These are phyloP conservation scores for Thelaira solivaga DNA, from an alignment of 2,888 invertebrate species.

Conservation along the genomic window DNA sequence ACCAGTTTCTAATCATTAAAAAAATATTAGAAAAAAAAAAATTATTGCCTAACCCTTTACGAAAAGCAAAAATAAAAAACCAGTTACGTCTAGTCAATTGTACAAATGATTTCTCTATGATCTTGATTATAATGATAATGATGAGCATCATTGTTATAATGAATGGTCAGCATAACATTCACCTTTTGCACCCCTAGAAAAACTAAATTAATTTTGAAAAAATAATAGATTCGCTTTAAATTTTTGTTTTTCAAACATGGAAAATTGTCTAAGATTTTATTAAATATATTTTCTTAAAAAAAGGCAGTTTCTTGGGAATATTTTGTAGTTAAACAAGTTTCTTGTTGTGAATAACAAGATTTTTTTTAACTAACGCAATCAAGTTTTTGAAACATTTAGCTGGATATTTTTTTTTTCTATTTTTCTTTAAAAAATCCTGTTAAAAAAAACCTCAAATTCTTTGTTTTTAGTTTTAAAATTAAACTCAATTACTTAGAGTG, in stretches of 20 bases:
- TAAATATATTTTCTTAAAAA: not conserved
- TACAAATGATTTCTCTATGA: conserved; percentile 22
- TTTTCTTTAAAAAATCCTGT: too few species aligned
- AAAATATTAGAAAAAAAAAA: conserved; percentile 28
- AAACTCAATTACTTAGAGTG: too few species aligned
- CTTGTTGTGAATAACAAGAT: too few species aligned
- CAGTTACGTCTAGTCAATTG: conserved; percentile 35
- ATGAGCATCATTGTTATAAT: conserved; percentile 1
- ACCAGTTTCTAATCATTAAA: conserved; percentile 60
- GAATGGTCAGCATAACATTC: conserved; percentile 28
- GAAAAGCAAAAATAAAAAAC: too few species aligned
- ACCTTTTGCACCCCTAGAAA: conserved; percentile 51
- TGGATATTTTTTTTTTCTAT: too few species aligned
- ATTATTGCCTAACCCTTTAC: conserved; percentile 49
- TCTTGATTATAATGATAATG: conserved; percentile 8
- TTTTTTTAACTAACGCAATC: too few species aligned
- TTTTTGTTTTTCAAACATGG: conserved; percentile 1
- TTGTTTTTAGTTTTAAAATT: too few species aligned
- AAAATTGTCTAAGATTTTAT: not conserved
- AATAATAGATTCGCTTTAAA: not conserved
- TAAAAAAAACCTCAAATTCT: too few species aligned
- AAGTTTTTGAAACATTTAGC: too few species aligned
- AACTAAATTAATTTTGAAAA: not conserved
- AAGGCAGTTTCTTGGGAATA: conserved; percentile 62
- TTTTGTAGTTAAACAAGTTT: conserved; percentile 57